A percentile compares a stretch with the other conserved stretches of the same genome.
Evolutionary conservation across 2,888 invertebrate genomes (phyloP).

Genomic region (Didymodactylos carnosus): DNA sequence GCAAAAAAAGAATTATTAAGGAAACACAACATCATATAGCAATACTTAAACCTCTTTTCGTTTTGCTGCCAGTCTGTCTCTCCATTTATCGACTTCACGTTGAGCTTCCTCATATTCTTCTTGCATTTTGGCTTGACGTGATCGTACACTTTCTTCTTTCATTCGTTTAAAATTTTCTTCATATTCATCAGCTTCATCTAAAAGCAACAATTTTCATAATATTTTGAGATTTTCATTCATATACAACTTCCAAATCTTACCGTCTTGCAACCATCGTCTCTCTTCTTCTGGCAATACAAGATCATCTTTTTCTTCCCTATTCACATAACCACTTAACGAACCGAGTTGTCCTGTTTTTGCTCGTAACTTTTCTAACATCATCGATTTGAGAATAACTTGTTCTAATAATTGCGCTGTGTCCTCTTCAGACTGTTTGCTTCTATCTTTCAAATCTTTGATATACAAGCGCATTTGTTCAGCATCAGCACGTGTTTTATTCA

Average conservation of each 20-base stretch:
- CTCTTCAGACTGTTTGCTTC: slow-evolving; percentile 26
- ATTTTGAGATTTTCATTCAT: neutral
- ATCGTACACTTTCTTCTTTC: slow-evolving; percentile 30
- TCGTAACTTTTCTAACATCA: slow-evolving; percentile 22
- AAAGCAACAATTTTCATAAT: neutral
- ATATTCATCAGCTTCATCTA: slow-evolving; percentile 33
- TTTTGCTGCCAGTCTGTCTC: slow-evolving; percentile 25
- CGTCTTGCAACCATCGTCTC: neutral
- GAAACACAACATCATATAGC: slow-evolving; percentile 25
- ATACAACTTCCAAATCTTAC: neutral
- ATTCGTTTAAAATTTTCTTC: slow-evolving; percentile 33
- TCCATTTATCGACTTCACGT: slow-evolving; percentile 24
- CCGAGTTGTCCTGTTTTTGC: slow-evolving; percentile 14
- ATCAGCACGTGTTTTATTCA: slow-evolving; percentile 30
- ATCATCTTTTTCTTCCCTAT: slow-evolving; percentile 1
- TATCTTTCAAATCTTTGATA: slow-evolving; percentile 24
- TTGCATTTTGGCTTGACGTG: slow-evolving; percentile 24
- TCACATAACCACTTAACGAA: neutral
- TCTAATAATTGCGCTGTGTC: slow-evolving; percentile 24
- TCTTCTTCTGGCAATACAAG: neutral
- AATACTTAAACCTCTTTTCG: slow-evolving; percentile 16
- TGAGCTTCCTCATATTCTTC: slow-evolving; percentile 25
- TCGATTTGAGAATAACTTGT: slow-evolving; percentile 27
- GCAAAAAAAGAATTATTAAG: neutral
- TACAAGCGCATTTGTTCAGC: slow-evolving; percentile 28